Percentiles rank a stretch among this genome's conserved stretches.
Conservation (phyloP, 2,113 vertebrate species). For the Grus americana region DNA sequence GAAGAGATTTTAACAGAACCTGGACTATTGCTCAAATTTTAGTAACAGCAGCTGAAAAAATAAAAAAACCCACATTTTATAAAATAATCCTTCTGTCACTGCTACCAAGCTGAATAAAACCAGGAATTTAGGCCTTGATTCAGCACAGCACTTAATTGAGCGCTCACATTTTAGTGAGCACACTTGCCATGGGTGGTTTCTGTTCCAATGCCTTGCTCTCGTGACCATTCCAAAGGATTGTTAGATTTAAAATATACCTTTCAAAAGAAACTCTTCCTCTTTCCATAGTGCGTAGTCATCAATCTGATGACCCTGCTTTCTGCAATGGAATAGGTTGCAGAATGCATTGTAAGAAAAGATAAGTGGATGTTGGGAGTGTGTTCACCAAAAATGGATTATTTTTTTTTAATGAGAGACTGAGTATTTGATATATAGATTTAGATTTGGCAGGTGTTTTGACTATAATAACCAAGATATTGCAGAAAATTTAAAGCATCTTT, state of each 20-base stretch:
- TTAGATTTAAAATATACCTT: not conserved
- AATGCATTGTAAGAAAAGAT: not conserved
- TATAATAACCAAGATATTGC: not conserved
- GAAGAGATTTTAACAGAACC: not conserved
- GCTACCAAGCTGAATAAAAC: not conserved
- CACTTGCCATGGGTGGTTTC: not conserved
- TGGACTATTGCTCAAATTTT: not conserved
- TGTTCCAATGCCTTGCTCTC: not conserved
- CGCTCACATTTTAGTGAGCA: not conserved
- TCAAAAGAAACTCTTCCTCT: not conserved
- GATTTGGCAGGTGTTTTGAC: not conserved
- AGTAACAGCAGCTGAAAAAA: not conserved
- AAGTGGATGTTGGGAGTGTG: not conserved
- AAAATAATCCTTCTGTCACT: not conserved
- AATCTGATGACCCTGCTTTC: not conserved
- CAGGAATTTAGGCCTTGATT: conserved; percentile 23
- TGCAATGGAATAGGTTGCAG: not conserved
- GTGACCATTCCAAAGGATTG: not conserved
- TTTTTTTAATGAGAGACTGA: not conserved
- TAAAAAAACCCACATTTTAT: not conserved
- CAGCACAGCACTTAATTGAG: not conserved
- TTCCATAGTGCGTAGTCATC: not conserved
- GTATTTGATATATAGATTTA: not conserved
- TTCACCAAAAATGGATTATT: not conserved
- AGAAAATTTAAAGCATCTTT: not conserved